Percentiles rank a stretch among this genome's conserved stretches.
Conservation (phyloP, 2,113 vertebrate species). For the Myotis davidii region DNA sequence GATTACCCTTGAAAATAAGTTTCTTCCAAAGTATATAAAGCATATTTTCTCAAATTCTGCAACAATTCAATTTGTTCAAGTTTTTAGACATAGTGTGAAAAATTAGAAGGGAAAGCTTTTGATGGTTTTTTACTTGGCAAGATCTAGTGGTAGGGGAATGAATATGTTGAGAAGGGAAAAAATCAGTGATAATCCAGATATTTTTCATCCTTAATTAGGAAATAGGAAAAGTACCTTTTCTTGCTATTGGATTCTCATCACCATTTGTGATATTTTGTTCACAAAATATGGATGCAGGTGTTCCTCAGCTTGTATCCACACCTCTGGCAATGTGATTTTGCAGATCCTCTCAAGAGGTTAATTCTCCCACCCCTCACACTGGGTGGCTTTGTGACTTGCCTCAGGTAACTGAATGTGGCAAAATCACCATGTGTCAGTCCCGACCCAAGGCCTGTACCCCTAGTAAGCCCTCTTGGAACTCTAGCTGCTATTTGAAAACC, state of each 20-base stretch:
- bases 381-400: not conserved
- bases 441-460: not conserved
- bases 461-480: not conserved
- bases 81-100: not conserved
- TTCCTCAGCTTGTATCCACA: not conserved
- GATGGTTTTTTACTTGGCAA: not conserved
- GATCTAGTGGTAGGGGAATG: not conserved
- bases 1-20: not conserved
- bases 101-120: not conserved
- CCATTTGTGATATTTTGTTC: not conserved
- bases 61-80: not conserved
- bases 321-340: not conserved
- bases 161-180: not conserved
- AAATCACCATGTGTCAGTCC: not conserved
- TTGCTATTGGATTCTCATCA: not conserved
- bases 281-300: not conserved
- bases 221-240: not conserved
- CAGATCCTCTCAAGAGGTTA: not conserved
- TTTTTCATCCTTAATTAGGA: not conserved
- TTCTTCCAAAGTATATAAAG: not conserved
- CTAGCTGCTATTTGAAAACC: not conserved
- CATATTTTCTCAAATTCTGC: not conserved
- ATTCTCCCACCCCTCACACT: not conserved
- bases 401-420: not conserved
- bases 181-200: not conserved